A percentile compares a stretch with the other conserved stretches of the same genome.
Conservation (phyloP, 2,888 invertebrate genomes). For the Entomobrya proxima region DNA sequence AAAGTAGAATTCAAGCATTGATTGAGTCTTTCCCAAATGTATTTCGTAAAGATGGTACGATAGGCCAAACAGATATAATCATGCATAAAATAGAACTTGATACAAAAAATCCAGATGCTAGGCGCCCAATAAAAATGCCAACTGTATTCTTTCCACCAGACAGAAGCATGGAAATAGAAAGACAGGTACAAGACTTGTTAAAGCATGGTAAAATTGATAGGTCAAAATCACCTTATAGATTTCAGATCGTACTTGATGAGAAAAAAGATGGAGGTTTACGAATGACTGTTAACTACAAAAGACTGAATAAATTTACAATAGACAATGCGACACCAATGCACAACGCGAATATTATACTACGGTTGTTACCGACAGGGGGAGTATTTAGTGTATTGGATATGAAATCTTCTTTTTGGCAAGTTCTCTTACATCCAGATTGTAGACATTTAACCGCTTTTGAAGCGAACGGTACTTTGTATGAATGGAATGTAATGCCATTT, state of each 20-base stretch:
- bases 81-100: conserved; percentile 21
- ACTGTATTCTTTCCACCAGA: background rate
- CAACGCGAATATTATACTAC: conserved; percentile 52
- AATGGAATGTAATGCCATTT: conserved; percentile 61
- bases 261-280: conserved; percentile 28
- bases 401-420: conserved; percentile 50
- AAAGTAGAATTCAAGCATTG: background rate
- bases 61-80: conserved; percentile 35
- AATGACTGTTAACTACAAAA: conserved; percentile 50
- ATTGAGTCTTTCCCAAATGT: conserved; percentile 27
- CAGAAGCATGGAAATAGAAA: background rate
- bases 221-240: conserved; percentile 31
- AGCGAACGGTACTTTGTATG: too few species aligned
- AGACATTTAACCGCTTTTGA: conserved; percentile 69
- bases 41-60: conserved; percentile 10
- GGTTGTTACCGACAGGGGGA: conserved; percentile 49
- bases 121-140: conserved; percentile 20
- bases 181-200: conserved; percentile 37
- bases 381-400: conserved; percentile 39
- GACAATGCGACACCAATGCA: conserved; percentile 46
- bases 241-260: conserved; percentile 6
- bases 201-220: conserved; percentile 35
- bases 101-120: background rate
- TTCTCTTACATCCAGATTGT: conserved; percentile 38
- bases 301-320: conserved; percentile 12